phyloP scores from a whole-genome alignment of 37 sponge, comb jelly and placozoan species.

The Beroe ovata region DNA sequence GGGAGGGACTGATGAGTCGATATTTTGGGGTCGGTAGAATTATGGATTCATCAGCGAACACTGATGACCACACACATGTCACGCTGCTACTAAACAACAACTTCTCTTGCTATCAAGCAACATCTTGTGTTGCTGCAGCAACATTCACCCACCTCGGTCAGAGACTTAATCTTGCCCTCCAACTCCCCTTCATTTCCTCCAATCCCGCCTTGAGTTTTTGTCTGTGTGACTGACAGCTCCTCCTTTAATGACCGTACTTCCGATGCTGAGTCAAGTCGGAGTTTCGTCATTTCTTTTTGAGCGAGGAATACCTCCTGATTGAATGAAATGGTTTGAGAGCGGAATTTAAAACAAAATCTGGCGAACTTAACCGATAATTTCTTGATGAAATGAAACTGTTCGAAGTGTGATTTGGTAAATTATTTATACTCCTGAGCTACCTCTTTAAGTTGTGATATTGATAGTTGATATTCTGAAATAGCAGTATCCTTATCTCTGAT shows the following conservation, averaged over 20 bases:
- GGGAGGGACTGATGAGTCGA: too few species aligned
- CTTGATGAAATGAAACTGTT: too few species aligned
- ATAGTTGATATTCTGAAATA: background rate
- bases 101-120: too few species aligned
- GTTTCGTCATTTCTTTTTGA: background rate
- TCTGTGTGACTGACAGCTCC: background rate
- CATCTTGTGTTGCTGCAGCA: too few species aligned
- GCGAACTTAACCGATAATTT: too few species aligned
- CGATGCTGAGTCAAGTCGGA: background rate
- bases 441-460: background rate
- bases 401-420: too few species aligned
- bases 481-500: background rate
- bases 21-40: too few species aligned
- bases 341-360: too few species aligned
- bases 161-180: conserved; percentile 45
- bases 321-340: too few species aligned
- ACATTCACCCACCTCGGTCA: conserved; percentile 15
- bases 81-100: too few species aligned
- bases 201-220: background rate
- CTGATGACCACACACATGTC: too few species aligned
- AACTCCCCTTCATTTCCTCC: background rate
- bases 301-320: background rate
- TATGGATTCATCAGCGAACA: too few species aligned
- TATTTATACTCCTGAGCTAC: background rate
- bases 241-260: background rate